Evolutionary conservation across 2,797 vertebrate species (phyloP), one percentile per base, ranked within the genome.

Genomic region (Coranthus polyacanthus): DNA sequence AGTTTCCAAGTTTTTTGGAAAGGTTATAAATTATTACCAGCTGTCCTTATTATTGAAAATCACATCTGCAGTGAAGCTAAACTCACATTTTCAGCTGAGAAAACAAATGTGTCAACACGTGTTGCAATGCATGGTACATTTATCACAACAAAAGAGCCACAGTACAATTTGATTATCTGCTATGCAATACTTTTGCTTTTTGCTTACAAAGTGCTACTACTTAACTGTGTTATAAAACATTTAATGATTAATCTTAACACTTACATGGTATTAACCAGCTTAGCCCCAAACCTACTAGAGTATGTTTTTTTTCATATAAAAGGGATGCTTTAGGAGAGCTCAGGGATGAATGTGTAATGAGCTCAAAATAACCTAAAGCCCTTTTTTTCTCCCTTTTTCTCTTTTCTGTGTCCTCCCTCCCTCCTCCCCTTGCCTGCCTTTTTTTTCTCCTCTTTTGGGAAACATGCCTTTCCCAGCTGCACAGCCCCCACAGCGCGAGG

Each of bases 381-480:
- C 71, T 74, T 83, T 86, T 85, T 71, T 75, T 84, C 70, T 81
- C 77, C 81, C 79, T 72, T 72, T 85, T 80, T 84, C 83, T 88
- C 83, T 63, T 75, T 80, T 89, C 72, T 77, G 66, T 87, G 81
- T 91, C 79, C 85, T 84, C 83, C 79, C 63, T 76, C 79, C 80
- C 77, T 75, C 85, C 87, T 80, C 83, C 79, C 72, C 70, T 68
- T n/a, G 68, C 62, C 84, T 77, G 74, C 72, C 77, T 84, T 85
- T 86, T 74, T 83, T 89, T 86, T 84, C 85, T 88, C 90, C 86
- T 89, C 89, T 94, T 93, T 94, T 91, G 92, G 93, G 92, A 94
- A 93, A 94, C 92, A 94, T 94, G 93, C 92, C 92, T 94, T 93
- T 93, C 92, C 92, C 93, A 94, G 93, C 93, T 94, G 93, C 93